These are phyloP conservation scores for Helicoverpa armigera DNA, from an alignment of 1,140 invertebrate genomes.

Conservation along the genomic window DNA sequence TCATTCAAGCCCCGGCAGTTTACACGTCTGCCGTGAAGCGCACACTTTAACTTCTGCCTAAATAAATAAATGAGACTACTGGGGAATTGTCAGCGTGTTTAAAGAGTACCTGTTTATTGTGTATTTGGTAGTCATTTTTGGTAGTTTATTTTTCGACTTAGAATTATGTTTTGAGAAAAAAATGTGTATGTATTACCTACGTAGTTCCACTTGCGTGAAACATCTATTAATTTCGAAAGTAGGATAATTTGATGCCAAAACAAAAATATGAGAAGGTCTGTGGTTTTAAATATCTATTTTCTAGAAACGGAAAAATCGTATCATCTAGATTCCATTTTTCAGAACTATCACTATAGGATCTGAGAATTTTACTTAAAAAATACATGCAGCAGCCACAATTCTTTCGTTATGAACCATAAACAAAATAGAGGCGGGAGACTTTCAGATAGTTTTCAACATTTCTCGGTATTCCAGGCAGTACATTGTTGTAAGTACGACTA, in stretches of 20 bases:
- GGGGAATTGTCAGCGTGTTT: neutral
- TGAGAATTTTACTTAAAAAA: slow-evolving; percentile 18
- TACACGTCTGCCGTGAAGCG: slow-evolving; percentile 31
- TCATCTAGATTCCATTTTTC: too few species aligned
- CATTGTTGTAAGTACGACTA: neutral
- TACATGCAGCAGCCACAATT: neutral
- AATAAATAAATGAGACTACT: slow-evolving; percentile 48
- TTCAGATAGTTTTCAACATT: slow-evolving; percentile 10
- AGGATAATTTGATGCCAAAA: too few species aligned
- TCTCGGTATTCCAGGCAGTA: neutral
- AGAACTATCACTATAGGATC: neutral
- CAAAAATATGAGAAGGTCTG: too few species aligned
- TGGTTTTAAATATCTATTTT: too few species aligned
- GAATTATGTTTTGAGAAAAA: neutral
- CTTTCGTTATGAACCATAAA: slow-evolving; percentile 33
- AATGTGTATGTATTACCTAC: too few species aligned
- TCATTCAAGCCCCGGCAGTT: slow-evolving; percentile 51
- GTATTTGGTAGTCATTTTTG: too few species aligned
- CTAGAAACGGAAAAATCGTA: too few species aligned
- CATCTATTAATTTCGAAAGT: too few species aligned
- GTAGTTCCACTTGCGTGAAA: too few species aligned
- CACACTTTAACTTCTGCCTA: slow-evolving; percentile 25
- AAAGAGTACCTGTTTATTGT: neutral
- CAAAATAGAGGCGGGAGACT: slow-evolving; percentile 28
- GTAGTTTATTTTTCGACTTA: too few species aligned